phyloP scores from a whole-genome alignment of 2,113 vertebrate species.

The Montifringilla adamsi region DNA sequence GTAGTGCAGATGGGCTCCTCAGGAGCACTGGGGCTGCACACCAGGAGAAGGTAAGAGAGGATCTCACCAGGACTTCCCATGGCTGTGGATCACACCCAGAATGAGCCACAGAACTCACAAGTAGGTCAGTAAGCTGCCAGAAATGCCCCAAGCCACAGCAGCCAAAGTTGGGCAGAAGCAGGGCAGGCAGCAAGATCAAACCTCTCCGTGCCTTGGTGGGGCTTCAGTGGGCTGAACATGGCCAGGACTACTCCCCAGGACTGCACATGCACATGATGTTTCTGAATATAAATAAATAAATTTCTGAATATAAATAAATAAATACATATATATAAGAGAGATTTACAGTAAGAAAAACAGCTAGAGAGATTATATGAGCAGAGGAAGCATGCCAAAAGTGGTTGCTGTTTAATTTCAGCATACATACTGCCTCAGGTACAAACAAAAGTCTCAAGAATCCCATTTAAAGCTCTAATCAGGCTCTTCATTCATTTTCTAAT shows the following conservation, averaged over 20 bases:
- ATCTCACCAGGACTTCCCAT: not conserved
- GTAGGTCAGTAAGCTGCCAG: not conserved
- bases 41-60: not conserved
- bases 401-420: conserved; percentile 57
- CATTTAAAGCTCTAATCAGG: conserved; percentile 54
- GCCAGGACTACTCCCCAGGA: not conserved
- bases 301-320: not conserved
- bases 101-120: not conserved
- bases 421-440: conserved; percentile 55
- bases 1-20: not conserved
- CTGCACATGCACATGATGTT: not conserved
- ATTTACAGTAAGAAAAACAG: conserved; percentile 18
- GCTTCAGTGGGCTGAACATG: not conserved
- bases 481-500: conserved; percentile 48
- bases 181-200: not conserved
- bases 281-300: not conserved
- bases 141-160: not conserved
- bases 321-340: not conserved
- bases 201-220: not conserved
- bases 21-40: not conserved
- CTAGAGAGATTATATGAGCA: conserved; percentile 35
- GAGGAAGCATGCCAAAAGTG: conserved; percentile 37
- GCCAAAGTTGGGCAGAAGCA: not conserved
- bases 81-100: not conserved
- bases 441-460: conserved; percentile 56